Evolutionary conservation across 2,888 invertebrate genomes (phyloP).

Genomic region (Acanthosepion lycidas): DNA sequence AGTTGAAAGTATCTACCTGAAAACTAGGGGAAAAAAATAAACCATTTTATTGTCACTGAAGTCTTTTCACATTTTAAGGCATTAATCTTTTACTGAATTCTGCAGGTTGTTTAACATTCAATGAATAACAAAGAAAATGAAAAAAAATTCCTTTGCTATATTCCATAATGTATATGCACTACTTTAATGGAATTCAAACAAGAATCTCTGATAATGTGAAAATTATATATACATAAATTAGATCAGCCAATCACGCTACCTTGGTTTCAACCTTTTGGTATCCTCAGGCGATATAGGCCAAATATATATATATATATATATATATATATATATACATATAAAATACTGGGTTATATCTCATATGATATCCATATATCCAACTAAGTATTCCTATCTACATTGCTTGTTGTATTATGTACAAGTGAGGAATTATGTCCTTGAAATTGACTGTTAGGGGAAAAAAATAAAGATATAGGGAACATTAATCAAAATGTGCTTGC

Average conservation of each 20-base stretch:
- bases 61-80: background rate
- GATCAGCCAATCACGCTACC: too few species aligned
- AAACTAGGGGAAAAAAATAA: background rate
- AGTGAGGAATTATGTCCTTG: background rate
- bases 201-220: too few species aligned
- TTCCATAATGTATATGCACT: too few species aligned
- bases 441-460: background rate
- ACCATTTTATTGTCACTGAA: background rate
- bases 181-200: too few species aligned
- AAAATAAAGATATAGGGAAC: background rate
- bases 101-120: background rate
- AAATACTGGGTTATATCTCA: background rate
- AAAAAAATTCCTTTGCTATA: too few species aligned
- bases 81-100: constrained; percentile 16
- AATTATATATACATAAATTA: too few species aligned
- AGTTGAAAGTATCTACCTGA: background rate
- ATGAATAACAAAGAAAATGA: background rate
- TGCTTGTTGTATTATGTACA: background rate
- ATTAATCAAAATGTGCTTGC: background rate
- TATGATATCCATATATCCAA: background rate
- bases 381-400: background rate
- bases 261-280: too few species aligned
- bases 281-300: too few species aligned
- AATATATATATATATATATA: too few species aligned
- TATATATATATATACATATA: too few species aligned